phyloP scores from a whole-genome alignment of 2,888 invertebrate species.

The Seira ritae region DNA sequence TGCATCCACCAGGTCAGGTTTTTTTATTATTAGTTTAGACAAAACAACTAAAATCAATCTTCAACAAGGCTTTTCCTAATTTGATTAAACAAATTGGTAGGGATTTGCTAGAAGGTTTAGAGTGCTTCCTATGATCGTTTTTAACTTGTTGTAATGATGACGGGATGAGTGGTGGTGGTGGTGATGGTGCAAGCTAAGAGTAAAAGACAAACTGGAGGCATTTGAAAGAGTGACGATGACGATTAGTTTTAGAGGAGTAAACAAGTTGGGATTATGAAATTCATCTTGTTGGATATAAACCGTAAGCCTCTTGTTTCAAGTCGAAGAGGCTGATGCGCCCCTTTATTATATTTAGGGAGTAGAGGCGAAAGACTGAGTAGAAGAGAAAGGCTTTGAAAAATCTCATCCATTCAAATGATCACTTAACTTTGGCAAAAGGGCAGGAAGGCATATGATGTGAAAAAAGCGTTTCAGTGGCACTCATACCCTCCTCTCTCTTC shows the following conservation, averaged over 20 bases:
- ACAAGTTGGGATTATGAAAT: slow-evolving; percentile 61
- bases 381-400: slow-evolving; percentile 34
- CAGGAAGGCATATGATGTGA: slow-evolving; percentile 49
- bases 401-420: slow-evolving; percentile 63
- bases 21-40: too few relatives aligned
- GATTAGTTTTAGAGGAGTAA: slow-evolving; percentile 54
- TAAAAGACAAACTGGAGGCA: too few relatives aligned
- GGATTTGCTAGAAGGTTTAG: slow-evolving; percentile 45
- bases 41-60: slow-evolving; percentile 57
- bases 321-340: not conserved
- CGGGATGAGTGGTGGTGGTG: not conserved
- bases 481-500: slow-evolving; percentile 23
- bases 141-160: too few relatives aligned
- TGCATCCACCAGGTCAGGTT: too few relatives aligned
- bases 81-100: slow-evolving; percentile 62
- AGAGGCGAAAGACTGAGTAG: not conserved
- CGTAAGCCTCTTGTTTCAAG: slow-evolving; percentile 44
- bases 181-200: not conserved
- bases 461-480: slow-evolving; percentile 37
- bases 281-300: slow-evolving; percentile 55
- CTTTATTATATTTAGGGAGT: slow-evolving; percentile 2
- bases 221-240: not conserved
- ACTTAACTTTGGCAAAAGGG: slow-evolving; percentile 62
- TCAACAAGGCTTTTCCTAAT: slow-evolving; percentile 22
- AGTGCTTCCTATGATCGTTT: too few relatives aligned